Evolutionary conservation across 2,113 vertebrate genomes (phyloP), one percentile per base, ranked within the genome.

Genomic region (Protobothrops mucrosquamatus): DNA sequence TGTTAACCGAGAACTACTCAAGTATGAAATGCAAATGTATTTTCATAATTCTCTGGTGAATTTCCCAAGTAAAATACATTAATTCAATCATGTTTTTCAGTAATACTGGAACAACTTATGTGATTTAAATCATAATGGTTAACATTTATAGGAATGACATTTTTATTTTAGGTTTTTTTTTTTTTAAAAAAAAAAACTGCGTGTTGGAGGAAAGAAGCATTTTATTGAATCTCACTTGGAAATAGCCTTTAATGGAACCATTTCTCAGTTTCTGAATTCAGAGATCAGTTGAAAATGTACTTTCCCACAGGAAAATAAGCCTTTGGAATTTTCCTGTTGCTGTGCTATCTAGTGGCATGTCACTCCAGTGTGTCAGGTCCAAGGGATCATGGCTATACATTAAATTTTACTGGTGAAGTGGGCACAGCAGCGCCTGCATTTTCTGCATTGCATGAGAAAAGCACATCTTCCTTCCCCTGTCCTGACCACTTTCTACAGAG

Each of bases 61-160:
- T 92, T 92, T 69, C n/a, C 85, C 48, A 64, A 88, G 57, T 88
- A 43, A 88, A 88, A 92, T 92, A 92, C 64, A 87, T 54, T 92
- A 88, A 92, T 88, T 92, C 86, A 88, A 87, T 87, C 61, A 92
- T 92, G 91, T 92, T 22, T 69, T 54, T 88, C 57, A 39, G 85
- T 92, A 69, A 87, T 88, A 92, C n/a, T 88, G 85, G 59, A 92
- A 88, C 48, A 88, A 88, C 91, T 51, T 92, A 1, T 88, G 59
- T 74, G 29, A 88, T 92, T 92, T 87, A 92, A 92, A 54, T 92
- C 86, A 92, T 20, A 54, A 34, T 20, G 69, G 22, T 92, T 87
- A 87, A 87, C 81, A 64, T 29, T 87, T 74, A 69, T 59, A 88
- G 48, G 34, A 69, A 88, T 55, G 22, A 18, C 91, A 69, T 88